phyloP scores from a whole-genome alignment of 35 echinoderm and acorn worm genomes.

The Acanthaster planci region DNA sequence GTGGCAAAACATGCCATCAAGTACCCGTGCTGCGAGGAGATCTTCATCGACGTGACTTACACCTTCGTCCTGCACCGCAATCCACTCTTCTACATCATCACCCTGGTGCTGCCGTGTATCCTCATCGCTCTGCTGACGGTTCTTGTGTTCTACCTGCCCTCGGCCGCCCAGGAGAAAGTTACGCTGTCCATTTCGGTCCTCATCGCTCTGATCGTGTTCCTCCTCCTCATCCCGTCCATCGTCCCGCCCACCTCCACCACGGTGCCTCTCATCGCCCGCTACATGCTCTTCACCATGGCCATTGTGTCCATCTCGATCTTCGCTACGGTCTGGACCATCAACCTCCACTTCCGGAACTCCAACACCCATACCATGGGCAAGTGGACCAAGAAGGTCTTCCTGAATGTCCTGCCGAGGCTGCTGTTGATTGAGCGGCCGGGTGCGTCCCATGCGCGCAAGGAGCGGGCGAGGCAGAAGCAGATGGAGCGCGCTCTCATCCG shows the following conservation, averaged over 20 bases:
- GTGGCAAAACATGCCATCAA: constrained; percentile 45
- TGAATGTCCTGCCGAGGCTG: constrained; percentile 44
- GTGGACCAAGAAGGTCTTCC: constrained; percentile 55
- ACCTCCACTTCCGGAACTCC: constrained; percentile 73
- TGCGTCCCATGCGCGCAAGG: constrained; percentile 52
- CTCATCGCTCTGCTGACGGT: constrained; percentile 86
- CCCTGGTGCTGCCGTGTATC: constrained; percentile 86
- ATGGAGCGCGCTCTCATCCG: constrained; percentile 51
- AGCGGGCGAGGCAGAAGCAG: constrained; percentile 69
- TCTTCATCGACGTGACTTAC: constrained; percentile 83
- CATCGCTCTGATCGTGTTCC: constrained; percentile 73
- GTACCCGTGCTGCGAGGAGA: constrained; percentile 78
- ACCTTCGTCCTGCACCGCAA: constrained; percentile 76
- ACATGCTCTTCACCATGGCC: constrained; percentile 89
- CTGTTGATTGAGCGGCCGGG: constrained; percentile 74
- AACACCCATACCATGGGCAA: constrained; percentile 71
- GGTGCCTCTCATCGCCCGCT: constrained; percentile 67
- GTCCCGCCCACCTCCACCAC: constrained; percentile 65
- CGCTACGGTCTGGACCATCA: constrained; percentile 79
- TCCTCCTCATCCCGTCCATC: constrained; percentile 65
- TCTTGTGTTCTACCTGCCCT: constrained; percentile 84
- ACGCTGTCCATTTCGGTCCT: constrained; percentile 90
- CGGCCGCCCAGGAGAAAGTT: constrained; percentile 92
- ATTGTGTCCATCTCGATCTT: constrained; percentile 77
- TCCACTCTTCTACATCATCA: constrained; percentile 91